phyloP scores from a whole-genome alignment of 2,797 vertebrate genomes.

The Hippocampus kuda region DNA sequence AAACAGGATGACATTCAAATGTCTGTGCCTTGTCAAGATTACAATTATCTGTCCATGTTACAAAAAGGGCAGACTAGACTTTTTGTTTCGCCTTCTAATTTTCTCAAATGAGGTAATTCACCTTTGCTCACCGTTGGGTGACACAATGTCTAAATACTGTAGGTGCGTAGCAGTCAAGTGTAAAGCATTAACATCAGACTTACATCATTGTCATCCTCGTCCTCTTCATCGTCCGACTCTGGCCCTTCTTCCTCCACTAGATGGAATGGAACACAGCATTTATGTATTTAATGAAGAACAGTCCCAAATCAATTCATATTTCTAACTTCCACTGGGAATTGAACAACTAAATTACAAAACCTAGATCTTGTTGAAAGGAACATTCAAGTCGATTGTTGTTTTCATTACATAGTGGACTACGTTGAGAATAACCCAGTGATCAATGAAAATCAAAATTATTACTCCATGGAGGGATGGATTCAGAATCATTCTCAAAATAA shows the following conservation, averaged over 20 bases:
- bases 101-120: neutral
- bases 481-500: too few relatives aligned
- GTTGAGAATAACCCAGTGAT: too few relatives aligned
- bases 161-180: neutral
- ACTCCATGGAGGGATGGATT: too few relatives aligned
- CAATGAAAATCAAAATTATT: too few relatives aligned
- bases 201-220: conserved; percentile 72
- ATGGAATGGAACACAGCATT: conserved; percentile 22
- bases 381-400: neutral
- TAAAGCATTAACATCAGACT: conserved; percentile 12
- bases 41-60: neutral
- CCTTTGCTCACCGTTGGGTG: too few relatives aligned
- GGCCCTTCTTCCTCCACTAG: conserved; percentile 72
- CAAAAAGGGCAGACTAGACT: neutral
- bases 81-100: neutral
- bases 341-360: neutral
- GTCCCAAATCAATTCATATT: neutral
- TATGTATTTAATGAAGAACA: neutral
- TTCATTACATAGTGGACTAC: too few relatives aligned
- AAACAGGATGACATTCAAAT: neutral
- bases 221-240: conserved; percentile 85
- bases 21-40: neutral
- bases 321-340: too few relatives aligned
- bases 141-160: neutral
- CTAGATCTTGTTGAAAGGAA: neutral